These are phyloP conservation scores for Argynnis bischoffii DNA, from an alignment of 2,888 invertebrate genomes.

Conservation along the genomic window DNA sequence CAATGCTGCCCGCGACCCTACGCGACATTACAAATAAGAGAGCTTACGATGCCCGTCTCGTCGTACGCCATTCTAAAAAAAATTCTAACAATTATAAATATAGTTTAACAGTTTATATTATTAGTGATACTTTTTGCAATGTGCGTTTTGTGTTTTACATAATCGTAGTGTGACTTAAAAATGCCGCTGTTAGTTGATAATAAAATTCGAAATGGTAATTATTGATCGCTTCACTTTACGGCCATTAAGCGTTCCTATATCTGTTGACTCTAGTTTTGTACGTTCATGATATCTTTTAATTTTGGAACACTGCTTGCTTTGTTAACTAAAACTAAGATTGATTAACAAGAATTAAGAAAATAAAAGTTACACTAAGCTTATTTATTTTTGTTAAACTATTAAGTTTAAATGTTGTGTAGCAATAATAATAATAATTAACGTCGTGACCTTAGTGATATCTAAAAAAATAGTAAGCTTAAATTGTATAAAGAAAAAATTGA, in stretches of 20 bases:
- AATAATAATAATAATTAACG: too few species aligned
- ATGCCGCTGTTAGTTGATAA: constrained; percentile 72
- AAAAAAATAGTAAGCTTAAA: constrained; percentile 25
- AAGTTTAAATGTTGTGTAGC: too few species aligned
- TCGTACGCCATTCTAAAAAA: constrained; percentile 53
- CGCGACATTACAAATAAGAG: constrained; percentile 58
- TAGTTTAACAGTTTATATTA: constrained; percentile 16
- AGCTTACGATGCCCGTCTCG: constrained; percentile 65
- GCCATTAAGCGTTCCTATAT: constrained; percentile 57
- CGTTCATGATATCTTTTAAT: not conserved
- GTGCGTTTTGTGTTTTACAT: constrained; percentile 63
- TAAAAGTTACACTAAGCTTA: too few species aligned
- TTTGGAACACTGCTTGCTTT: too few species aligned
- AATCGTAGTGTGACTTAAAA: constrained; percentile 51
- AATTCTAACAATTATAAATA: constrained; percentile 42
- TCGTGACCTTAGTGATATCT: not conserved
- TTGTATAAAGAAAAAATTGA: constrained; percentile 56
- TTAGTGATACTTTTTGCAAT: constrained; percentile 52
- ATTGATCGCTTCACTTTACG: constrained; percentile 67
- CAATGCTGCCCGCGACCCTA: constrained; percentile 59
- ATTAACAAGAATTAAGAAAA: too few species aligned
- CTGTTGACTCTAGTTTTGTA: constrained; percentile 23
- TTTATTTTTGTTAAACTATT: too few species aligned
- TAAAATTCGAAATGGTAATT: constrained; percentile 73
- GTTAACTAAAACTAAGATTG: too few species aligned